These are phyloP conservation scores for Conger conger DNA, from an alignment of 2,113 vertebrate genomes.

Conservation along the genomic window DNA sequence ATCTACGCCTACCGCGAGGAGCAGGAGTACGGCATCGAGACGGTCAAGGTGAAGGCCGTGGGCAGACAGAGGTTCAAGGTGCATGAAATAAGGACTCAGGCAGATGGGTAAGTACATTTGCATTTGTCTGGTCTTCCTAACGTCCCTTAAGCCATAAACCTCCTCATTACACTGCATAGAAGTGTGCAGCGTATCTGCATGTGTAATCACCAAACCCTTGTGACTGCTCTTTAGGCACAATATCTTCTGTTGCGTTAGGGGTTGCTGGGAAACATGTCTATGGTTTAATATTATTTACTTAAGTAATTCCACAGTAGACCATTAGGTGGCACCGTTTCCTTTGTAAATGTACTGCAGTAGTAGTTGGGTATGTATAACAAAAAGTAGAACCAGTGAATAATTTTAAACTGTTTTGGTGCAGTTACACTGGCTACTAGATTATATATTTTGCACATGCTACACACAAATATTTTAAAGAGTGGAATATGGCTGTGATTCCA, in stretches of 20 bases:
- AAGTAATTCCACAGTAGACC: neutral
- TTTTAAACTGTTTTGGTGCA: no score
- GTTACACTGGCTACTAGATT: no score
- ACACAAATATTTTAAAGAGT: no score
- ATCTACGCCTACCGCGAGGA: constrained; percentile 96
- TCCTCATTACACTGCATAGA: neutral
- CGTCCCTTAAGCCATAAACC: neutral
- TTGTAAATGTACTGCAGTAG: no score
- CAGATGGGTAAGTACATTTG: constrained; percentile 84
- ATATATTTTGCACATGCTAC: no score
- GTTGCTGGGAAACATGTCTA: neutral
- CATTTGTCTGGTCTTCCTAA: neutral
- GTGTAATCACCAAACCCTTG: neutral
- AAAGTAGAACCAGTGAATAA: no score
- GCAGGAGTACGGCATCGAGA: constrained; percentile 93
- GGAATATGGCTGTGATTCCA: no score
- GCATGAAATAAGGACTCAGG: constrained; percentile 91
- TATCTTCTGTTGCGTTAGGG: neutral
- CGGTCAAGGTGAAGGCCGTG: constrained; percentile 95
- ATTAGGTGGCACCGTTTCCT: constrained; percentile 11
- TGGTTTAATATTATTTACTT: neutral
- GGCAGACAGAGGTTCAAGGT: constrained; percentile 96
- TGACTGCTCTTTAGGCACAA: neutral
- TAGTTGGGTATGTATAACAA: no score
- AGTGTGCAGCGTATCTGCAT: neutral